Evolutionary conservation across 2,888 invertebrate species (phyloP).

Genomic region (Caenorhabditis auriculariae): DNA sequence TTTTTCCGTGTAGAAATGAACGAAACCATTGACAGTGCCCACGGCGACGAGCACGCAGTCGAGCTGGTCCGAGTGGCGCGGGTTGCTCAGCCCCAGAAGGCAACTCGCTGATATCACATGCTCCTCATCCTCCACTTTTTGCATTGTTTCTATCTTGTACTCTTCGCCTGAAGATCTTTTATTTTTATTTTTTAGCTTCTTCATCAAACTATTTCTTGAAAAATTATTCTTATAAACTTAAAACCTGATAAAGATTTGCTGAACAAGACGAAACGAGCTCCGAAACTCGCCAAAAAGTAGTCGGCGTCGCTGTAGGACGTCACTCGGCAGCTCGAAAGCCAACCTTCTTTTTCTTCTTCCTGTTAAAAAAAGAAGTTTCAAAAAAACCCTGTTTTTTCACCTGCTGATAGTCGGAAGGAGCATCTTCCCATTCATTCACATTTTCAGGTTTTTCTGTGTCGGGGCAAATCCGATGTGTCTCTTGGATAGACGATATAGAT

Average conservation of each 20-base stretch:
- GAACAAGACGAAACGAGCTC: constrained; percentile 19
- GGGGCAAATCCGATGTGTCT: constrained; percentile 11
- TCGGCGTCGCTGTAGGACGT: constrained; percentile 19
- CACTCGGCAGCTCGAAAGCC: constrained; percentile 19
- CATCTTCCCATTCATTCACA: constrained; percentile 26
- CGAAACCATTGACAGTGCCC: constrained; percentile 32
- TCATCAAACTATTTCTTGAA: not conserved
- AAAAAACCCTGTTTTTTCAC: not conserved
- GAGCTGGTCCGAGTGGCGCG: constrained; percentile 25
- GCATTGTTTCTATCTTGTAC: constrained; percentile 16
- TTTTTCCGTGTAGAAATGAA: constrained; percentile 54
- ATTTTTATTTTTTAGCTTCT: too few species aligned
- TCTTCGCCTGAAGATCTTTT: constrained; percentile 9
- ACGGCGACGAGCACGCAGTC: constrained; percentile 31
- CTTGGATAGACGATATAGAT: too few species aligned
- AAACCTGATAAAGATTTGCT: constrained; percentile 21
- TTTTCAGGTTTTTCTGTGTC: constrained; percentile 19
- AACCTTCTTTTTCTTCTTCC: not conserved
- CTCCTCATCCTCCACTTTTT: not conserved
- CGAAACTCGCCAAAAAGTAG: constrained; percentile 20
- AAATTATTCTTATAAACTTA: not conserved
- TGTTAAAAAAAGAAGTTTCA: not conserved
- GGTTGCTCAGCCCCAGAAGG: constrained; percentile 30
- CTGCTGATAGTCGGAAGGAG: not conserved
- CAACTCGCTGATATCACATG: constrained; percentile 23